A percentile compares a stretch with the other conserved stretches of the same genome.
Evolutionary conservation across 2,888 invertebrate species (phyloP).

Genomic region (Geophilus truncorum): DNA sequence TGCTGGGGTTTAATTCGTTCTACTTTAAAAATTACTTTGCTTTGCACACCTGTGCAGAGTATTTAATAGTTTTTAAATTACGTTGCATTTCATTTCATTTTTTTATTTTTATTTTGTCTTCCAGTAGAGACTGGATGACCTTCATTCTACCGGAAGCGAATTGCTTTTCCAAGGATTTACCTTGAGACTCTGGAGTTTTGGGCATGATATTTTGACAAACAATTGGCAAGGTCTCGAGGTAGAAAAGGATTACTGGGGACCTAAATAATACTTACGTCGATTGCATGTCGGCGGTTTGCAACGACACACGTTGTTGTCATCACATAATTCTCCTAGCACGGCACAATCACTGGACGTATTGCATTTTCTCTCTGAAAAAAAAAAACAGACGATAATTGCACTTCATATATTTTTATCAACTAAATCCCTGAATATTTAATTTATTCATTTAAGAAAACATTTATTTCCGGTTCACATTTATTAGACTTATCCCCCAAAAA

Average conservation of each 20-base stretch:
- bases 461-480: too few relatives aligned
- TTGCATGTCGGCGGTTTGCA: background rate
- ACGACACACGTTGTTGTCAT: background rate
- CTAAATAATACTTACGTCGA: background rate
- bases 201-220: too few relatives aligned
- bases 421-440: background rate
- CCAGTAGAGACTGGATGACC: background rate
- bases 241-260: background rate
- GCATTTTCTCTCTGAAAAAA: background rate
- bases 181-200: background rate
- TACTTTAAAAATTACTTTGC: too few relatives aligned
- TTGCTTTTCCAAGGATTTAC: background rate
- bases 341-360: background rate
- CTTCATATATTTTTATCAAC: too few relatives aligned
- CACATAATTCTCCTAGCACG: background rate
- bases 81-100: background rate
- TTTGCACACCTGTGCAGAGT: background rate
- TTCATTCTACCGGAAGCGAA: background rate
- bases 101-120: background rate
- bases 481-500: too few relatives aligned
- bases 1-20: too few relatives aligned
- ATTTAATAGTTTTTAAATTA: background rate
- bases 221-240: background rate
- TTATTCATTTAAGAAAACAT: too few relatives aligned
- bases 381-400: background rate